Conservation (phyloP, 2,113 vertebrate genomes). For the Notarius quadriscutis region DNA sequence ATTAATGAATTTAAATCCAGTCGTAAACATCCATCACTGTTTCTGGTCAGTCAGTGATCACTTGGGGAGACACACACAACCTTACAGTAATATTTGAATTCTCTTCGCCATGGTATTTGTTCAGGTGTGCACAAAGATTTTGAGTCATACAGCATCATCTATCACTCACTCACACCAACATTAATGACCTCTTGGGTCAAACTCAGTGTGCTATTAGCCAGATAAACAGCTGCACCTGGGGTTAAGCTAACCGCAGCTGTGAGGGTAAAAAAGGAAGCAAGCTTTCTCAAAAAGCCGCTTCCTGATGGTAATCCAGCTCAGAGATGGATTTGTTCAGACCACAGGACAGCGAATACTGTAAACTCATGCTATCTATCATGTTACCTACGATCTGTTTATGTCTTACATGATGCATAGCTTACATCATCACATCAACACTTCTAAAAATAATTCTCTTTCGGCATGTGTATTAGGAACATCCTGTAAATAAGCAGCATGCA, state of each 20-base stretch:
- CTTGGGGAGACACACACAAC: neutral
- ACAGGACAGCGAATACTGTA: conserved; percentile 20
- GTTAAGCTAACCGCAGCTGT: neutral
- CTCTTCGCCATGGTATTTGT: neutral
- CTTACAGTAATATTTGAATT: conserved; percentile 17
- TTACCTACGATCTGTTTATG: conserved; percentile 41
- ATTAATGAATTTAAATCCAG: neutral
- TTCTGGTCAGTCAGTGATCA: neutral
- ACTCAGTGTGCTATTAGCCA: conserved; percentile 13
- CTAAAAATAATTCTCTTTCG: conserved; percentile 27
- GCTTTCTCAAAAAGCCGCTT: neutral
- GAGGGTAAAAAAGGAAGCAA: neutral
- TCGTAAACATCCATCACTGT: neutral
- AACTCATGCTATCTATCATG: conserved; percentile 37
- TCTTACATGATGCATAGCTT: conserved; percentile 31
- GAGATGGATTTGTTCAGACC: conserved; percentile 17
- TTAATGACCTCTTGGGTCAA: conserved; percentile 19
- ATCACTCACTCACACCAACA: neutral
- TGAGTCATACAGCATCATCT: conserved; percentile 49
- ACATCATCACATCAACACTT: conserved; percentile 34
- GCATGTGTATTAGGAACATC: neutral
- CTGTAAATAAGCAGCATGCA: conserved; percentile 5
- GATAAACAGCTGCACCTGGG: neutral
- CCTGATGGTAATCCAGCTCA: conserved; percentile 40
- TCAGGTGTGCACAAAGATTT: conserved; percentile 50